Percentiles rank a stretch among this genome's conserved stretches.
These are phyloP conservation scores for Malthinus seriepunctatus DNA, from an alignment of 2,888 invertebrate species.

Conservation along the genomic window DNA sequence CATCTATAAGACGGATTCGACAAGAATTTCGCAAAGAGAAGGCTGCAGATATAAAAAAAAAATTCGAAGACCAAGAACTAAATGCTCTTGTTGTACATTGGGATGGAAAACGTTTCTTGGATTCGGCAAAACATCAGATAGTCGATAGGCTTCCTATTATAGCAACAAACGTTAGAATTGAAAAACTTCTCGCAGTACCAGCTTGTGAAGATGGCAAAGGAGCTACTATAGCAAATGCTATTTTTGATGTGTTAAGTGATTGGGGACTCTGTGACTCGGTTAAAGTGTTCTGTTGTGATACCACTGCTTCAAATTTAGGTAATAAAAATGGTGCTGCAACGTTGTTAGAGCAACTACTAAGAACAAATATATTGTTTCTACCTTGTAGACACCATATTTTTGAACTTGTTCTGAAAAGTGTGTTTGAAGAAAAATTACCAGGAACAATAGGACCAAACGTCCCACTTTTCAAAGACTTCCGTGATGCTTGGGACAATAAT, in stretches of 20 bases:
- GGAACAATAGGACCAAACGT: background rate
- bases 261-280: slow-evolving; percentile 33
- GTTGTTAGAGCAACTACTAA: slow-evolving; percentile 36
- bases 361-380: slow-evolving; percentile 29
- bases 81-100: slow-evolving; percentile 35
- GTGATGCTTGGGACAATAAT: background rate
- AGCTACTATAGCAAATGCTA: slow-evolving; percentile 26
- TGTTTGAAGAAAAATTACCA: slow-evolving; percentile 30
- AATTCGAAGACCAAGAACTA: slow-evolving; percentile 24
- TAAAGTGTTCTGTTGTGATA: slow-evolving; percentile 38
- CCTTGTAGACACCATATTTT: slow-evolving; percentile 40
- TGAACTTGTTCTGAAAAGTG: slow-evolving; percentile 36
- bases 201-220: slow-evolving; percentile 27
- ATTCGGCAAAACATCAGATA: slow-evolving; percentile 26
- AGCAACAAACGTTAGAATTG: slow-evolving; percentile 30
- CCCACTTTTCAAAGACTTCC: background rate
- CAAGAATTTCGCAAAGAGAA: background rate
- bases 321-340: slow-evolving; percentile 33
- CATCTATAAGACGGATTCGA: background rate
- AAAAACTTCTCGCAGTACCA: slow-evolving; percentile 37
- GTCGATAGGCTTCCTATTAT: slow-evolving; percentile 37
- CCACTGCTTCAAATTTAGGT: slow-evolving; percentile 39
- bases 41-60: background rate
- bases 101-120: slow-evolving; percentile 38
- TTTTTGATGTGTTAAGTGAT: slow-evolving; percentile 23